These are phyloP conservation scores for Varanus komodoensis DNA, from an alignment of 2,113 vertebrate genomes.

Conservation along the genomic window DNA sequence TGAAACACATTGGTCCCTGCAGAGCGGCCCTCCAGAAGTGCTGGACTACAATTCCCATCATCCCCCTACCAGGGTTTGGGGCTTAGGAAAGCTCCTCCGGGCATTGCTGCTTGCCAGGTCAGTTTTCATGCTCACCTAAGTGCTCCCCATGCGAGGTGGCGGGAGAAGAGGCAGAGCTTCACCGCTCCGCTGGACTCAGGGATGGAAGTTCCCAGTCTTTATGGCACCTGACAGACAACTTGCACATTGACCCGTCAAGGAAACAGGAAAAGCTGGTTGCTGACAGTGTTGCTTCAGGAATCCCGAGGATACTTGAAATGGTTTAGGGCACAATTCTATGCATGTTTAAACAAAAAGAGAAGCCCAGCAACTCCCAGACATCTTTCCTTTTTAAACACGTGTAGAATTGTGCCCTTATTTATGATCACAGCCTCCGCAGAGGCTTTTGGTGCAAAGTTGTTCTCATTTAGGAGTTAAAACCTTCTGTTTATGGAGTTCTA, in stretches of 20 bases:
- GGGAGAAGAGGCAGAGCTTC: background rate
- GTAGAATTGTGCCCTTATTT: too few relatives aligned
- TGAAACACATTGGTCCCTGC: too few relatives aligned
- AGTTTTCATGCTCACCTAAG: background rate
- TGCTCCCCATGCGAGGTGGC: too few relatives aligned
- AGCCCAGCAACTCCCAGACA: too few relatives aligned
- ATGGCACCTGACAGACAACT: background rate
- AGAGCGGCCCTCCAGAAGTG: background rate
- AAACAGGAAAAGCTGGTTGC: slow-evolving; percentile 17
- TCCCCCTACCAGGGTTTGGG: too few relatives aligned
- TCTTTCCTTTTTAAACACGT: too few relatives aligned
- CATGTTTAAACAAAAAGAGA: too few relatives aligned
- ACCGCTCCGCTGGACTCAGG: background rate
- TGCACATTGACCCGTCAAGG: background rate
- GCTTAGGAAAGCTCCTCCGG: too few relatives aligned
- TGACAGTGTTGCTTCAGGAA: background rate
- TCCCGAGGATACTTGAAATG: background rate
- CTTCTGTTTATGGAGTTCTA: background rate
- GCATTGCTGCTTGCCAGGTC: background rate
- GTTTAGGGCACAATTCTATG: background rate
- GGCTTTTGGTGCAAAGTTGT: background rate
- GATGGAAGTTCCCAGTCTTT: background rate
- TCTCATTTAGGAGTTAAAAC: background rate
- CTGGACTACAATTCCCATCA: too few relatives aligned
- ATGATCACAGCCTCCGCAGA: background rate